Conservation (phyloP, 2,888 invertebrate genomes). For the Scaptomyza reducta region DNA sequence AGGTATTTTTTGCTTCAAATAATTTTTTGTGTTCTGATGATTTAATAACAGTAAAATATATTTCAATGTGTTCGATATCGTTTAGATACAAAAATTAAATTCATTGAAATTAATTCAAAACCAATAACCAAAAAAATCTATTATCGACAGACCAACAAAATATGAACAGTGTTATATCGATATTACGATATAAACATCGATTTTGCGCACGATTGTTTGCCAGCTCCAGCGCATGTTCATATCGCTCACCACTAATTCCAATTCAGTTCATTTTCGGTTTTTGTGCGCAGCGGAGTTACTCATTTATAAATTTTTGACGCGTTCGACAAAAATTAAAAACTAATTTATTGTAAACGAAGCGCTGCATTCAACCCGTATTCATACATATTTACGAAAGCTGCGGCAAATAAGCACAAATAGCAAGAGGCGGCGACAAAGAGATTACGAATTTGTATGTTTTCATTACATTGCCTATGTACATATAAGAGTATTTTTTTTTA, state of each 20-base stretch:
- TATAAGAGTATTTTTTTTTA: conserved; percentile 25
- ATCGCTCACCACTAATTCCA: conserved; percentile 34
- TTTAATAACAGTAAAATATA: too few species aligned
- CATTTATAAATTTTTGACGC: conserved; percentile 27
- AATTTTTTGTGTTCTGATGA: too few species aligned
- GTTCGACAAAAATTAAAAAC: conserved; percentile 42
- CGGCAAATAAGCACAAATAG: conserved; percentile 20
- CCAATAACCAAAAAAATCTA: neutral
- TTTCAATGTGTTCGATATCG: too few species aligned
- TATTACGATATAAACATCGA: conserved; percentile 3
- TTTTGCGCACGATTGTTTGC: neutral
- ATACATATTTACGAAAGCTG: conserved; percentile 28
- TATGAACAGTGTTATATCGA: conserved; percentile 8
- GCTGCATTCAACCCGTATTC: conserved; percentile 33
- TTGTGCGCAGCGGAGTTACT: conserved; percentile 52
- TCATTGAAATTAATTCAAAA: too few species aligned
- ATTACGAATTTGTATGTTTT: conserved; percentile 64
- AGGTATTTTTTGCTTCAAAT: too few species aligned
- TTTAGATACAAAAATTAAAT: too few species aligned
- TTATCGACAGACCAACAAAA: neutral
- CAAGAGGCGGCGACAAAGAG: conserved; percentile 48
- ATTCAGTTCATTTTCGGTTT: conserved; percentile 57
- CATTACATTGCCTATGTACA: conserved; percentile 27
- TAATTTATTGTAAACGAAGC: conserved; percentile 43
- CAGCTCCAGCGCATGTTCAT: conserved; percentile 17